A percentile compares a stretch with the other conserved stretches of the same genome.
phyloP scores from a whole-genome alignment of 1,140 invertebrate species.

The Papilio aristodemus region DNA sequence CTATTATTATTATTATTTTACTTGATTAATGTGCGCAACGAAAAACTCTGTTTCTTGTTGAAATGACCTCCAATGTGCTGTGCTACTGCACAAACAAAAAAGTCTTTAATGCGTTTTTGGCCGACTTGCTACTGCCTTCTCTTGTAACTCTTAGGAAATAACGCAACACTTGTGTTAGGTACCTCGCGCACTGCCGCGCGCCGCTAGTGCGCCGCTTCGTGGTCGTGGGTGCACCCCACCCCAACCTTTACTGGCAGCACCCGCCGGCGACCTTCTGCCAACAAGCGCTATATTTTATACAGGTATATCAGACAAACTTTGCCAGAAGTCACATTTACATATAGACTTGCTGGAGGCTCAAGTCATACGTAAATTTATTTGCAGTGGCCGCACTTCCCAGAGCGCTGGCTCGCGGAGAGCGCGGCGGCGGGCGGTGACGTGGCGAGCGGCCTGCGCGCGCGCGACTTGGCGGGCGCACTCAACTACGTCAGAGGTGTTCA shows the following conservation, averaged over 20 bases:
- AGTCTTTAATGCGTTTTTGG: too few relatives aligned
- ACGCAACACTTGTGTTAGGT: constrained; percentile 46
- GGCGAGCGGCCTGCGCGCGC: constrained; percentile 54
- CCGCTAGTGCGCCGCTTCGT: constrained; percentile 59
- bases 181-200: constrained; percentile 62
- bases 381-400: constrained; percentile 71
- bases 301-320: too few relatives aligned
- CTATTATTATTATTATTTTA: too few relatives aligned
- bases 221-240: constrained; percentile 63
- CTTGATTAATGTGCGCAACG: too few relatives aligned
- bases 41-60: too few relatives aligned
- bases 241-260: constrained; percentile 72
- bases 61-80: background rate
- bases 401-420: constrained; percentile 66
- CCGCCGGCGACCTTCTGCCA: constrained; percentile 62
- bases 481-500: constrained; percentile 70
- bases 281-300: constrained; percentile 61
- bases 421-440: constrained; percentile 42
- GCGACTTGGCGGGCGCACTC: constrained; percentile 66
- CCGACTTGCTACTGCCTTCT: too few relatives aligned
- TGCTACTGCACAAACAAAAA: background rate
- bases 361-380: too few relatives aligned
- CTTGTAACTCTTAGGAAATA: background rate
- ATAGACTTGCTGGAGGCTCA: too few relatives aligned
- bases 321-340: too few relatives aligned